Evolutionary conservation across 2,113 vertebrate genomes (phyloP).

Genomic region (Irena cyanogastra): DNA sequence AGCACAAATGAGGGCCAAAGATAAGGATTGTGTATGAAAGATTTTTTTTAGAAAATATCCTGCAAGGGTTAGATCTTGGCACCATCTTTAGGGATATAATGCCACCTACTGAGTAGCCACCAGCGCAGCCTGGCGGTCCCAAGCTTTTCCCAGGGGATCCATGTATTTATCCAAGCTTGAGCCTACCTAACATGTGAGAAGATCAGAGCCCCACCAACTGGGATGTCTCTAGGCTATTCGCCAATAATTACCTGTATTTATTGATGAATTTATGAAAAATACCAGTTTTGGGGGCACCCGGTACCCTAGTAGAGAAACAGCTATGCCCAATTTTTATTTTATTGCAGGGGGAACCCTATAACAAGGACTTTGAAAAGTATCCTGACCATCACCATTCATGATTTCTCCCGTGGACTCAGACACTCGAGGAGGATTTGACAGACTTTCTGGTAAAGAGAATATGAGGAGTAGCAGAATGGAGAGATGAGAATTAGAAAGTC

Average conservation of each 20-base stretch:
- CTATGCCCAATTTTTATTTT: not conserved
- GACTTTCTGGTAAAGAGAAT: not conserved
- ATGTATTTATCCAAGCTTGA: not conserved
- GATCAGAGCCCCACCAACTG: not conserved
- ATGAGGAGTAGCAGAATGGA: not conserved
- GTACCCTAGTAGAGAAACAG: not conserved
- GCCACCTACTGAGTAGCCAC: conserved; percentile 47
- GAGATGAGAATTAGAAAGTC: not conserved
- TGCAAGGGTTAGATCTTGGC: not conserved
- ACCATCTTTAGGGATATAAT: conserved; percentile 27
- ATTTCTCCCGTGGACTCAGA: not conserved
- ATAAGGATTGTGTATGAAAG: not conserved
- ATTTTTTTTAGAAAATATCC: not conserved
- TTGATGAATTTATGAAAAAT: not conserved
- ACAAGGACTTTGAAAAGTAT: not conserved
- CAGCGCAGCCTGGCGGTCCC: not conserved
- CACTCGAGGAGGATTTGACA: not conserved
- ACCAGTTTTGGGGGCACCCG: not conserved
- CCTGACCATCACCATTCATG: not conserved
- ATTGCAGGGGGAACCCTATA: not conserved
- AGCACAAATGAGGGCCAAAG: not conserved
- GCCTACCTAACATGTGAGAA: not conserved
- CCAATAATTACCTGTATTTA: not conserved
- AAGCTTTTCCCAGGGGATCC: not conserved
- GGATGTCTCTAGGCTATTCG: not conserved